Evolutionary conservation across 2,888 invertebrate species (phyloP).

Genomic region (Stenodema calcarata): DNA sequence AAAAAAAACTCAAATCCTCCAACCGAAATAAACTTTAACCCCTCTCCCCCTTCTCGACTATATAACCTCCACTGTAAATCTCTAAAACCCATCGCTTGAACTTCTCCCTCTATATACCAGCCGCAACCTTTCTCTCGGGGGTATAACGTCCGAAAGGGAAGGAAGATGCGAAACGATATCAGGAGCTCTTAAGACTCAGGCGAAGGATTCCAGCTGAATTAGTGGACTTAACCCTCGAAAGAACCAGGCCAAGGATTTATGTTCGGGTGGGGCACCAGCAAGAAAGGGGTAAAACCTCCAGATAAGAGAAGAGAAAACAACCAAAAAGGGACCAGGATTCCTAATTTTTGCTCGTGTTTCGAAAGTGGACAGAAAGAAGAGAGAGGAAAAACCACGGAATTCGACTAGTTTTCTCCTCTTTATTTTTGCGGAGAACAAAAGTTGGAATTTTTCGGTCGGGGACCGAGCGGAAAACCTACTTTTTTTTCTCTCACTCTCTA

Average conservation of each 20-base stretch:
- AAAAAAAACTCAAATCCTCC: background rate
- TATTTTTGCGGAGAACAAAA: background rate
- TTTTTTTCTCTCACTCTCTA: too few species aligned
- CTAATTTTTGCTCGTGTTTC: background rate
- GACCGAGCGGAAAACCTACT: background rate
- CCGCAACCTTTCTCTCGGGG: background rate
- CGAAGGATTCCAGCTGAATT: background rate
- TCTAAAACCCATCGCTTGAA: background rate
- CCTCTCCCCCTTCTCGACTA: background rate
- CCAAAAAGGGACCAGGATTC: background rate
- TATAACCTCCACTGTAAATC: background rate
- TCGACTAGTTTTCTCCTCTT: background rate
- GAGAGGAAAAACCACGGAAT: background rate
- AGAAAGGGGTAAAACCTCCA: background rate
- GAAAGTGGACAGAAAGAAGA: background rate
- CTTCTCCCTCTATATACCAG: background rate
- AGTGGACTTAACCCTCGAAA: background rate
- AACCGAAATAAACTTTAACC: background rate
- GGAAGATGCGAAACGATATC: background rate
- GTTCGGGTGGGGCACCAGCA: background rate
- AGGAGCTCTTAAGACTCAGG: background rate
- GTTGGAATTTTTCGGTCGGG: background rate
- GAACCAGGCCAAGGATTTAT: background rate
- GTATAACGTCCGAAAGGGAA: background rate
- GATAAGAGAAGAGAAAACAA: background rate